phyloP scores from a whole-genome alignment of 2,113 vertebrate species.

The Mus spicilegus region DNA sequence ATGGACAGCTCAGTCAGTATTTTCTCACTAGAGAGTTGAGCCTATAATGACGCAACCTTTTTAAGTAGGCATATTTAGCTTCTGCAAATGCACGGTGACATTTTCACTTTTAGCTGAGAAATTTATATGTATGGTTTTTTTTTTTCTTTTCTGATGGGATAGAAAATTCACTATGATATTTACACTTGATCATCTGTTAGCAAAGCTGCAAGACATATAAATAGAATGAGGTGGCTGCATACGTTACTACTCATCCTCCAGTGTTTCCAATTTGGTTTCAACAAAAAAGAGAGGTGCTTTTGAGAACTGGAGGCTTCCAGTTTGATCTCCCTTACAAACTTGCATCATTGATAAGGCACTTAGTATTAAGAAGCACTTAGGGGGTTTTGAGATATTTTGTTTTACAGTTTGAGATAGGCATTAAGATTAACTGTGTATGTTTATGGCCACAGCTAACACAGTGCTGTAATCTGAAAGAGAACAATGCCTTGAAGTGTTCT shows the following conservation, averaged over 20 bases:
- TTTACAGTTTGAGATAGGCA: neutral
- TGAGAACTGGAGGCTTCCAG: conserved; percentile 7
- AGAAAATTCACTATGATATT: conserved; percentile 34
- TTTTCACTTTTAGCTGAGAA: conserved; percentile 61
- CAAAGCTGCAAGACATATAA: conserved; percentile 26
- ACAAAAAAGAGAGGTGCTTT: neutral
- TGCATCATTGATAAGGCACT: conserved; percentile 24
- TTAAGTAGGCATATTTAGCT: neutral
- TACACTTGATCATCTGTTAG: conserved; percentile 35
- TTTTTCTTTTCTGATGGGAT: neutral
- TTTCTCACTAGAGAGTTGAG: neutral
- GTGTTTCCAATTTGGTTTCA: neutral
- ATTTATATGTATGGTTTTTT: neutral
- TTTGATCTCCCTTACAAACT: neutral
- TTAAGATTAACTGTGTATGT: neutral
- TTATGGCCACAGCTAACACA: conserved; percentile 36
- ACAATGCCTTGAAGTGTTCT: conserved; percentile 20
- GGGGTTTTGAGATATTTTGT: conserved; percentile 19
- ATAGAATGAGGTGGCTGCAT: neutral
- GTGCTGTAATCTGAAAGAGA: neutral
- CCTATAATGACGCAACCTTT: neutral
- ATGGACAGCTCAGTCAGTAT: neutral
- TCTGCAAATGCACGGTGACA: conserved; percentile 23
- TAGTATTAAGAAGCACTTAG: conserved; percentile 28
- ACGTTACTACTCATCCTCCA: neutral